Evolutionary conservation across 2,888 invertebrate genomes (phyloP).

Genomic region (Dusona sp.): DNA sequence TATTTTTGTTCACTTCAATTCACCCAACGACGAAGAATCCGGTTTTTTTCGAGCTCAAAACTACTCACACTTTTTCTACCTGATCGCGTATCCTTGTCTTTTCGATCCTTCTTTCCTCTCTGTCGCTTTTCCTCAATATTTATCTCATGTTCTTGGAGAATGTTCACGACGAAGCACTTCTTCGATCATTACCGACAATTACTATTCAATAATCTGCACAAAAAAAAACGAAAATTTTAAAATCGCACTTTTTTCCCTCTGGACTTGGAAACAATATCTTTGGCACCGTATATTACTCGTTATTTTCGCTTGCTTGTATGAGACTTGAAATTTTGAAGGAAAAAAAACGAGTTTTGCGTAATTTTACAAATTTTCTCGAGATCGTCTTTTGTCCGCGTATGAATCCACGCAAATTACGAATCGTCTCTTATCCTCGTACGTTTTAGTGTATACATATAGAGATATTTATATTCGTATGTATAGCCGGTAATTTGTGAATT

Average conservation of each 20-base stretch:
- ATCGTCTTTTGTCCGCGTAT: neutral
- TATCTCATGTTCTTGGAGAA: neutral
- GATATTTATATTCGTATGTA: neutral
- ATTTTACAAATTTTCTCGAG: neutral
- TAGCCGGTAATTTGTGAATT: conserved; percentile 29
- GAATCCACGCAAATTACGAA: neutral
- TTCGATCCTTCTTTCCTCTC: neutral
- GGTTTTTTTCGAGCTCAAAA: neutral
- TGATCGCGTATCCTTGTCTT: conserved; percentile 4
- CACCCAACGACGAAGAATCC: conserved; percentile 2
- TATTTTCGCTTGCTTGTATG: neutral
- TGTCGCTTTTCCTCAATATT: neutral
- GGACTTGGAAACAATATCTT: conserved; percentile 24
- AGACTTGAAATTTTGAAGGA: neutral
- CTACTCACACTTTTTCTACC: conserved; percentile 17
- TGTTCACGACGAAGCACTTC: neutral
- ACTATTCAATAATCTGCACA: neutral
- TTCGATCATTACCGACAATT: neutral
- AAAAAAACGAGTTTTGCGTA: neutral
- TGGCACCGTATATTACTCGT: conserved; percentile 41
- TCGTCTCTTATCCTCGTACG: conserved; percentile 19
- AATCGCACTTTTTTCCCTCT: neutral
- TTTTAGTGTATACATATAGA: neutral
- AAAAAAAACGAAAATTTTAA: neutral
- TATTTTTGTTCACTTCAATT: conserved; percentile 17